Evolutionary conservation across 2,113 vertebrate species (phyloP).

Genomic region (Hemiscyllium ocellatum): DNA sequence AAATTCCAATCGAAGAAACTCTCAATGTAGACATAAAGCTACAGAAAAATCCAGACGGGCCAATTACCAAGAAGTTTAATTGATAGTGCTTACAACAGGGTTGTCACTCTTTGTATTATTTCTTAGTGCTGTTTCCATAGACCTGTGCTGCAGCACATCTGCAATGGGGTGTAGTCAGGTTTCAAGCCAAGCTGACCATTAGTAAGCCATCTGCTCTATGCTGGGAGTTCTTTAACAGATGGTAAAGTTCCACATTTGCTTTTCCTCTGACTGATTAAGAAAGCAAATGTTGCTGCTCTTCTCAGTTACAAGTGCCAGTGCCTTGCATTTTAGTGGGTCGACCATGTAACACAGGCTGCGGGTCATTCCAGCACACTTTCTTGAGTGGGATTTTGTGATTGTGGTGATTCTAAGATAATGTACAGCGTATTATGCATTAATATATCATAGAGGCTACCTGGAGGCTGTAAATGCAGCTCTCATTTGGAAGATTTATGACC

Average conservation of each 20-base stretch:
- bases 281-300: neutral
- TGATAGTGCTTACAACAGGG: neutral
- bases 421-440: neutral
- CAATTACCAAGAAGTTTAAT: neutral
- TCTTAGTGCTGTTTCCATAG: neutral
- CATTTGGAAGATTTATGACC: neutral
- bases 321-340: neutral
- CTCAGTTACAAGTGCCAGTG: neutral
- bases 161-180: neutral
- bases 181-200: neutral
- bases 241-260: neutral
- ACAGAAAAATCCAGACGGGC: neutral
- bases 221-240: neutral
- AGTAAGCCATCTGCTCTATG: neutral
- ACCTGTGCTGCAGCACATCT: neutral
- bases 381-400: neutral
- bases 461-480: neutral
- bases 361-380: neutral
- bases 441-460: neutral
- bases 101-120: neutral
- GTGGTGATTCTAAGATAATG: neutral
- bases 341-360: neutral
- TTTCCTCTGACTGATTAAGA: neutral
- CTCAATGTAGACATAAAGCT: neutral
- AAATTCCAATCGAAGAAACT: neutral